Evolutionary conservation across 1,140 invertebrate genomes (phyloP).

Genomic region (Drosophila littoralis): DNA sequence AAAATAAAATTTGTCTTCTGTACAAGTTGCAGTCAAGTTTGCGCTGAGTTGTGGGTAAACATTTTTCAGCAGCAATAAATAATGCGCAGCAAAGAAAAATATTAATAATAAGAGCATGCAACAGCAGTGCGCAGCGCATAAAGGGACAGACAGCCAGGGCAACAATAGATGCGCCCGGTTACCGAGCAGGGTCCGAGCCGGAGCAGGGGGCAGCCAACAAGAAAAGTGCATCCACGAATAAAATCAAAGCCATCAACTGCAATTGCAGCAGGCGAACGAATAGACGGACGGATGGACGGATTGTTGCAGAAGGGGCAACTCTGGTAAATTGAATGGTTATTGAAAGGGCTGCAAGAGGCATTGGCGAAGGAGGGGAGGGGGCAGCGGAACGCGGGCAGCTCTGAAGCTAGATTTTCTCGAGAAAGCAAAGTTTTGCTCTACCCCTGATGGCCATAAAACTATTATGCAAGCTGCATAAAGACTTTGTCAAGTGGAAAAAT

Average conservation of each 20-base stretch:
- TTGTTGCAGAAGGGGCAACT: constrained; percentile 5
- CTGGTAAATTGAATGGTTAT: constrained; percentile 76
- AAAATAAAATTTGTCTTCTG: constrained; percentile 77
- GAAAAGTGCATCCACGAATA: constrained; percentile 82
- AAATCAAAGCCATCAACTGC: constrained; percentile 83
- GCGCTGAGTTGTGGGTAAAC: constrained; percentile 74
- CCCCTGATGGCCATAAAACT: constrained; percentile 75
- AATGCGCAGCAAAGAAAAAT: constrained; percentile 65
- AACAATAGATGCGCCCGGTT: constrained; percentile 34
- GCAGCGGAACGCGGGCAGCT: neutral
- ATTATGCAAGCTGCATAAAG: constrained; percentile 82
- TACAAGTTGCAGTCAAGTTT: constrained; percentile 78
- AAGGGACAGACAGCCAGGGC: constrained; percentile 45
- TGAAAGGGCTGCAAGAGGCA: constrained; percentile 57
- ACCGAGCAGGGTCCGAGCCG: neutral
- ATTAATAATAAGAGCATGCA: constrained; percentile 81
- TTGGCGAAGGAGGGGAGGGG: no score
- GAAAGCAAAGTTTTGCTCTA: constrained; percentile 68
- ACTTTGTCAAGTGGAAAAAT: constrained; percentile 83
- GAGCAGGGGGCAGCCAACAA: constrained; percentile 48
- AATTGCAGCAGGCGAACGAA: constrained; percentile 56
- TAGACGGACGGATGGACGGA: neutral
- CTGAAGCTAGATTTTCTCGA: constrained; percentile 16
- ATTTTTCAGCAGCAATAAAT: constrained; percentile 82
- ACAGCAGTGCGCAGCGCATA: constrained; percentile 38